Percentiles rank a stretch among this genome's conserved stretches.
Evolutionary conservation across 2,113 vertebrate genomes (phyloP).

Genomic region (Lipophrys pholis): DNA sequence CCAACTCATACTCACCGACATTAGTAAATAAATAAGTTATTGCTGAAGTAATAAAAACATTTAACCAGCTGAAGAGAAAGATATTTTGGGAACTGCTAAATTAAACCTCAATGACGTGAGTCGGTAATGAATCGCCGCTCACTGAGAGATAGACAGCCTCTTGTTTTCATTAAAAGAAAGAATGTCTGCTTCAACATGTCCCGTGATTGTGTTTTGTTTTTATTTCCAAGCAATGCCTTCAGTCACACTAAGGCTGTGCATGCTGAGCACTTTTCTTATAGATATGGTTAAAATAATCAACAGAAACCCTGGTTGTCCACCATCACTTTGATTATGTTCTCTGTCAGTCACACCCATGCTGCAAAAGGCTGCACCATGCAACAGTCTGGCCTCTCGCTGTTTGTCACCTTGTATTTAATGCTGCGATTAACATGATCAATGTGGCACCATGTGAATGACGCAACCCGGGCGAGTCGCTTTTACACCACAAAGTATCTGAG

Average conservation of each 20-base stretch:
- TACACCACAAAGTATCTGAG: not conserved
- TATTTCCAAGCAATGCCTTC: not conserved
- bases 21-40: too few relatives aligned
- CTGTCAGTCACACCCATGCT: slow-evolving; percentile 30
- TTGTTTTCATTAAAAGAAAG: too few relatives aligned
- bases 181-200: too few relatives aligned
- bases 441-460: not conserved
- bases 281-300: slow-evolving; percentile 32
- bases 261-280: slow-evolving; percentile 15
- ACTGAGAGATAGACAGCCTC: too few relatives aligned
- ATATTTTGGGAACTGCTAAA: too few relatives aligned
- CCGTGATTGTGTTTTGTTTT: not conserved
- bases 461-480: not conserved
- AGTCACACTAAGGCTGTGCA: not conserved
- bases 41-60: too few relatives aligned
- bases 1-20: too few relatives aligned
- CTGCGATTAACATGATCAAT: slow-evolving; percentile 11
- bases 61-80: too few relatives aligned
- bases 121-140: too few relatives aligned
- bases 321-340: slow-evolving; percentile 39
- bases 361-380: slow-evolving; percentile 5
- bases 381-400: slow-evolving; percentile 7
- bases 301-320: slow-evolving; percentile 15
- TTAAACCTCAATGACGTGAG: too few relatives aligned
- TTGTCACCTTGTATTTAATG: slow-evolving; percentile 35